Evolutionary conservation across 2,797 vertebrate species (phyloP).

Genomic region (Betta splendens): DNA sequence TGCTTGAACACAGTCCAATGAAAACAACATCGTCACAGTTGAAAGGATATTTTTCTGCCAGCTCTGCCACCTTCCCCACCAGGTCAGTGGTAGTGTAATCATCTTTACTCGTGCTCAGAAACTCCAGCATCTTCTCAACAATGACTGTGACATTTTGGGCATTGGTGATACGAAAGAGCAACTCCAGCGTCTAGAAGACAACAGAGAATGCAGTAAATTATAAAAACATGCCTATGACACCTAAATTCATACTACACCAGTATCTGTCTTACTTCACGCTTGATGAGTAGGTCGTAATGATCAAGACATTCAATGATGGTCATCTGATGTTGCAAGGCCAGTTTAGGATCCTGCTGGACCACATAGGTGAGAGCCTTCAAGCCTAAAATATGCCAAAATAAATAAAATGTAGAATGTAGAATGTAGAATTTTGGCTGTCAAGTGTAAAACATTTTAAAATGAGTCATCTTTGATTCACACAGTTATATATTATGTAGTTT

Average conservation of each 20-base stretch:
- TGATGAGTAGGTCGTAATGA: constrained; percentile 94
- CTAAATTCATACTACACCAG: background rate
- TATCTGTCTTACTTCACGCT: constrained; percentile 87
- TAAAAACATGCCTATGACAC: background rate
- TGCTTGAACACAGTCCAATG: background rate
- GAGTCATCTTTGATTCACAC: background rate
- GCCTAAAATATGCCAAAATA: constrained; percentile 46
- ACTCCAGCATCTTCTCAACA: constrained; percentile 95
- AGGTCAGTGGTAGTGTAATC: constrained; percentile 89
- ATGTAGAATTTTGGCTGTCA: background rate
- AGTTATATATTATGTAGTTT: constrained; percentile 63
- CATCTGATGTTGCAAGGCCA: constrained; percentile 97
- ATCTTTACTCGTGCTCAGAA: constrained; percentile 87
- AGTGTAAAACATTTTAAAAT: background rate
- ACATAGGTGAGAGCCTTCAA: constrained; percentile 92
- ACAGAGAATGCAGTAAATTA: background rate
- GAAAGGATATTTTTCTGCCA: constrained; percentile 99
- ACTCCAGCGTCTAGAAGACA: constrained; percentile 88
- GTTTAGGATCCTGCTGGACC: constrained; percentile 92
- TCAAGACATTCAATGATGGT: constrained; percentile 98
- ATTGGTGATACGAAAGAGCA: constrained; percentile 97
- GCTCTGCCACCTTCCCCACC: constrained; percentile 93
- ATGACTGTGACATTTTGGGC: constrained; percentile 93
- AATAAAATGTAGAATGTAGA: background rate
- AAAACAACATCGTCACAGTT: background rate